Evolutionary conservation across 2,797 vertebrate genomes (phyloP), one percentile per base, ranked within the genome.

Genomic region (Heteromormyrus szaboi): DNA sequence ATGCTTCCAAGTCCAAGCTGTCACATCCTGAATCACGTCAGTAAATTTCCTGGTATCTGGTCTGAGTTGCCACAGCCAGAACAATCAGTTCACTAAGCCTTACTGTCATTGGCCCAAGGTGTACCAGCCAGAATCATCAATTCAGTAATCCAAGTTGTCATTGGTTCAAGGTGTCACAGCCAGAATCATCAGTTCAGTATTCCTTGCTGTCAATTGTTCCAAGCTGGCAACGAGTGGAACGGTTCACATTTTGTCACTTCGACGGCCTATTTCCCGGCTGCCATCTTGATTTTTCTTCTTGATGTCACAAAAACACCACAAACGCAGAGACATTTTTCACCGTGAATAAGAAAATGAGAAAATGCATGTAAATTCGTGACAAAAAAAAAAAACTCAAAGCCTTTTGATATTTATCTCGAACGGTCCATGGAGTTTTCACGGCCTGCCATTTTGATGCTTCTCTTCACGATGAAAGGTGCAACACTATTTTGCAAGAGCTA

Each of bases 311-410:
- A 65, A 29, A 65, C 59, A 25, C 65, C 89, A 90, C 89, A 90
- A 33, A 33, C 87, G 87, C 89, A 46, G 76, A 91, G 89, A 89
- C 91, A 83, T 88, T 91, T 81, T 90, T 86, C 89, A 46, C 79
- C 85, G 25, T 93, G 93, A 93, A 93, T 94, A 94, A 94, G 37
- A 94, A 86, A 90, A 84, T 50, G 11, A 25, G 59, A 90, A 91
- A 93, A 93, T 90, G n/a, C 46, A 92, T 90, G 92, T 91, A 93
- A 89, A 79, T 91, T 89, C 88, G 88, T 85, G 87, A 89, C 91
- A 90, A 88, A 90, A 81, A 91, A 91, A 86, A 93, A 56, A 2
- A 93, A 92, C 19, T 93, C 87, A 88, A 46, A 90, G 91, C 90
- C 91, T 91, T 89, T 88, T 90, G 89, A 88, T 92, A 93, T 93